Evolutionary conservation across 2,113 vertebrate genomes (phyloP), one percentile per base, ranked within the genome.

Genomic region (Pelusios castaneus): DNA sequence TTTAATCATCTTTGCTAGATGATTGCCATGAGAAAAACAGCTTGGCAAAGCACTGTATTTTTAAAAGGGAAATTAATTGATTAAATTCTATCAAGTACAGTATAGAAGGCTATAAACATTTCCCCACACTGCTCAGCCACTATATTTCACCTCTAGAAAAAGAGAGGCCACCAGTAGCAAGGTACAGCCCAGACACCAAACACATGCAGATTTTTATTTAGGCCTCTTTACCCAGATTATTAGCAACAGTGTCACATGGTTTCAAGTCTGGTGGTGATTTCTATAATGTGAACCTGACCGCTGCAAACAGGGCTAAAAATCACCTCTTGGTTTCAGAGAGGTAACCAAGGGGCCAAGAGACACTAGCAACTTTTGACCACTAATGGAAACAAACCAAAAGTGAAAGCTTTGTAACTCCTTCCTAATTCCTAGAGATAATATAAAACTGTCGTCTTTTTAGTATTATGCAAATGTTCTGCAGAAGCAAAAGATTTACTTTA

Each of bases 201-300:
- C 3, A 29, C 0, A 0, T 0, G 34, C 34, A 38, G 34, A 34
- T 70, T 38, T 67, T 67, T 0, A 21, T 1, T 0, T 0, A 87
- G 54, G 3, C 8, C 31, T 52, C 54, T 82, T 80, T 29, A 43
- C 47, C 43, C 16, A 84, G 41, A 10, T 19, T 70, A 70, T 21
- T 78, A 24, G 34, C 7, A 43, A 45, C 45, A 8, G 63, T 25
- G 56, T 67, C 85, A 16, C 6, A 5, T 22, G 3, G 1, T 22
- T 76, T 54, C 41, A 90, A 7, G 89, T 16, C 1, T 2, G 45
- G 76, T 2, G 2, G 21, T 0, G 0, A 54, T 56, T 90, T 54
- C 41, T 76, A 1, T 3, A 80, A 91, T n/a, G 89, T 11, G 2
- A 87, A 45, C 9, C 76, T 34, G 31, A 5, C 45, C 76, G 9